phyloP scores from a whole-genome alignment of 64 coral and sea anemone genomes.

The Hydrozoanthus tunicans region DNA sequence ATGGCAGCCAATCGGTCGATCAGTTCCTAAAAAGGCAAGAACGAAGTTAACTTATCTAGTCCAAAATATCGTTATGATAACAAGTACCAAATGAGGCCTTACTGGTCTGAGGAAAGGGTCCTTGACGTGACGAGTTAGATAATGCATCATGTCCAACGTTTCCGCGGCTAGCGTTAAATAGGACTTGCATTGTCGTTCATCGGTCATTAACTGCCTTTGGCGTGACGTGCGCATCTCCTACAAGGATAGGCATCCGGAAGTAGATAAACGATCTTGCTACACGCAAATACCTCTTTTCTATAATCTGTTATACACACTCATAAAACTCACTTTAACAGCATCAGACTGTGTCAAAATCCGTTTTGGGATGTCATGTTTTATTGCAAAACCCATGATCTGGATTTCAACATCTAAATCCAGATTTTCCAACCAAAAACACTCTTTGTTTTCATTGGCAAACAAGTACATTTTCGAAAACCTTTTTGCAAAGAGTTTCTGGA shows the following conservation, averaged over 20 bases:
- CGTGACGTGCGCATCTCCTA: slow-evolving; percentile 88
- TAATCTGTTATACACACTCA: too few relatives aligned
- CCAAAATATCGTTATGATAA: background rate
- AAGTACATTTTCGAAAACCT: too few relatives aligned
- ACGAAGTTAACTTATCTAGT: background rate
- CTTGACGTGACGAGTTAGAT: slow-evolving; percentile 78
- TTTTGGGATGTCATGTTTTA: too few relatives aligned
- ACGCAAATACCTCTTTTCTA: background rate
- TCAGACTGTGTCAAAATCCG: too few relatives aligned
- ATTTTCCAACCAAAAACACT: too few relatives aligned
- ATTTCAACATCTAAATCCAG: too few relatives aligned
- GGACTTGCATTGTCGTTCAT: slow-evolving; percentile 93
- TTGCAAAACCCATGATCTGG: too few relatives aligned
- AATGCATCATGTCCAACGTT: slow-evolving; percentile 98
- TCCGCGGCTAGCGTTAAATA: slow-evolving; percentile 94
- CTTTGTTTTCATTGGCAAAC: too few relatives aligned
- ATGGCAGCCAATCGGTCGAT: slow-evolving; percentile 96
- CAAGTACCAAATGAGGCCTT: slow-evolving; percentile 12
- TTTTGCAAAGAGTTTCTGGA: too few relatives aligned
- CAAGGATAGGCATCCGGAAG: background rate
- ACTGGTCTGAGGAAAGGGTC: slow-evolving; percentile 92
- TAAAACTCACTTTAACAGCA: too few relatives aligned
- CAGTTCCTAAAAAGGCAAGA: slow-evolving; percentile 66
- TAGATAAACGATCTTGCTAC: background rate
- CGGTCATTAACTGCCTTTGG: slow-evolving; percentile 82